Conservation (phyloP, 2,888 invertebrate genomes). For the Megaustenia siamemsis region DNA sequence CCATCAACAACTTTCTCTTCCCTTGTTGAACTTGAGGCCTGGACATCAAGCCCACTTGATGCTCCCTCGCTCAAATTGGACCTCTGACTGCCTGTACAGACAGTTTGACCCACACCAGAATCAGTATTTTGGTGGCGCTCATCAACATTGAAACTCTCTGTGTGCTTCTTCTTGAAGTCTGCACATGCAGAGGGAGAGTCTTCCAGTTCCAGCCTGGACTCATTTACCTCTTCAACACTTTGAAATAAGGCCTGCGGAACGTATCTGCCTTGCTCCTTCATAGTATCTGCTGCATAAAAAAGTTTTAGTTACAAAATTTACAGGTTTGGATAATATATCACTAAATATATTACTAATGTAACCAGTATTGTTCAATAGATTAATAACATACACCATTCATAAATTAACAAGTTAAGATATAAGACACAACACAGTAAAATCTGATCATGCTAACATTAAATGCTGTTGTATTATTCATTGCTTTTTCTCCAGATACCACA, state of each 20-base stretch:
- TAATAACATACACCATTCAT: too few relatives aligned
- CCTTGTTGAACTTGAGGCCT: not conserved
- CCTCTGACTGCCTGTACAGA: not conserved
- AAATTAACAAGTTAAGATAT: too few relatives aligned
- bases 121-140: not conserved
- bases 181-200: too few relatives aligned
- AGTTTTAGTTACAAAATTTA: not conserved
- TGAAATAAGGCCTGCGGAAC: slow-evolving; percentile 29
- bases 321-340: not conserved
- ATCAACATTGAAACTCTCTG: not conserved
- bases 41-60: slow-evolving; percentile 3
- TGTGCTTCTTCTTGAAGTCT: not conserved
- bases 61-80: not conserved
- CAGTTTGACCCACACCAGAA: slow-evolving; percentile 22
- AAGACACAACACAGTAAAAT: too few relatives aligned
- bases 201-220: not conserved
- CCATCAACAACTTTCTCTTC: not conserved
- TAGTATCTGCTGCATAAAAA: not conserved
- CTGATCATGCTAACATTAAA: too few relatives aligned
- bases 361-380: too few relatives aligned
- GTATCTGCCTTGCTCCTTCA: not conserved
- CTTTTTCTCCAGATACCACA: too few relatives aligned
- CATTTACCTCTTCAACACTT: slow-evolving; percentile 22
- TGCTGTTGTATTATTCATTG: too few relatives aligned
- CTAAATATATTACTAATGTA: not conserved